Base-by-base conservation (phyloP, 2,113 vertebrate genomes). In the Oncorhynchus clarkii region DNA sequence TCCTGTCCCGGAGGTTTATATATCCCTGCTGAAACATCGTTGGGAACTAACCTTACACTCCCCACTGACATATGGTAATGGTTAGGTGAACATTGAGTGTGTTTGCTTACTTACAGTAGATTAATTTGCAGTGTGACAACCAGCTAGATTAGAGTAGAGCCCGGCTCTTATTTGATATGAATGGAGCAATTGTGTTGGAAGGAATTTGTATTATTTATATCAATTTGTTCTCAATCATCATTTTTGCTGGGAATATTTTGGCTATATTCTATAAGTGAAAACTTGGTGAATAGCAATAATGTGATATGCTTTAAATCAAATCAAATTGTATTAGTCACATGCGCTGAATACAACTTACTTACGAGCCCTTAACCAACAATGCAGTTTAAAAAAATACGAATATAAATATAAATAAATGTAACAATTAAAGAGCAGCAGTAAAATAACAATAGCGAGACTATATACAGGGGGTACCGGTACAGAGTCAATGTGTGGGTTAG, bases 71-170 rank as follows among this genome's bases (percentile, higher is more conserved):
- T 73, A 77, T 72, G 77, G 59, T 71, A 77, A 79, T 71, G 39
- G 65, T 81, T 85, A 78, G 48, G 73, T 74, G 79, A 87, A 86
- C 84, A 82, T 54, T 7, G 70, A 59, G 66, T 73, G 70, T 89
- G 80, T 85, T 85, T 85, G 81, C 81, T 86, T 88, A 82, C 70
- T 54, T 18, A 78, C 69, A 77, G 24, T 79, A 85, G 77, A 86
- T 87, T 87, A 20, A 80, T 83, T 84, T 77, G 81, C 84, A 65
- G 75, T 79, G 78, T 81, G 79, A 89, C 89, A 78, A 87, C 81
- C 84, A 82, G 73, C 67, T 65, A 77, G 83, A 86, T 89, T 86
- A 90, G 81, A 14, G 5, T 80, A 67, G 24, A 80, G 45, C 60
- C 77, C 60, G 51, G 85, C 81, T 70, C 77, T 72, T 65, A 6